These are phyloP conservation scores for Cotesia chilonis DNA, from an alignment of 1,140 invertebrate species.

Conservation along the genomic window DNA sequence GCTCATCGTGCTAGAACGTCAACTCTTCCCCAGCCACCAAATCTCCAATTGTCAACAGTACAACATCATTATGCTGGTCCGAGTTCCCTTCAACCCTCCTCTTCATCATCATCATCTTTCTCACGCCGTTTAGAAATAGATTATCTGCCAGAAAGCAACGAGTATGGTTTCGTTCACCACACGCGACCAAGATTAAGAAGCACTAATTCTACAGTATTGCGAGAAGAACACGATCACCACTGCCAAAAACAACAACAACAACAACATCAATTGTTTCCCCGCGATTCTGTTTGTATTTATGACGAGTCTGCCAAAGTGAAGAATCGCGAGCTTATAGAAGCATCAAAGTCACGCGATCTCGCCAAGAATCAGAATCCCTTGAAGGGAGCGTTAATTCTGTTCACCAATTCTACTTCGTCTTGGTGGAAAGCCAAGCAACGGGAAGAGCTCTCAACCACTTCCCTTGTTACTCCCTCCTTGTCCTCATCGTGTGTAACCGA, in stretches of 20 bases:
- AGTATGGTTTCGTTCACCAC: slow-evolving; percentile 61
- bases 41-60: slow-evolving; percentile 44
- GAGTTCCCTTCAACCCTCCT: slow-evolving; percentile 53
- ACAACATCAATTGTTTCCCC: slow-evolving; percentile 44
- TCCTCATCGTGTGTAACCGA: slow-evolving; percentile 24
- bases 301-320: slow-evolving; percentile 41
- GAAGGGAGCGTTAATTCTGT: slow-evolving; percentile 57
- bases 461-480: slow-evolving; percentile 23
- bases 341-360: slow-evolving; percentile 42
- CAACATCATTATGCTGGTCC: slow-evolving; percentile 47
- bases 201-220: slow-evolving; percentile 57
- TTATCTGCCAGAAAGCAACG: slow-evolving; percentile 49
- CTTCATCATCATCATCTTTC: slow-evolving; percentile 20
- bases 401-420: slow-evolving; percentile 60
- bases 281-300: slow-evolving; percentile 27
- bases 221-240: slow-evolving; percentile 45
- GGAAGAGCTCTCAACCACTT: slow-evolving; percentile 49
- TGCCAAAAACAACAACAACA: slow-evolving; percentile 42
- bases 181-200: slow-evolving; percentile 62
- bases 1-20: slow-evolving; percentile 64
- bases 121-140: slow-evolving; percentile 29
- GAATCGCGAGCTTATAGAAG: slow-evolving; percentile 41
- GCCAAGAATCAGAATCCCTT: slow-evolving; percentile 53
- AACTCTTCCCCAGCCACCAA: slow-evolving; percentile 62
- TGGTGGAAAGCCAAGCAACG: slow-evolving; percentile 63